These are phyloP conservation scores for Lycocorax pyrrhopterus DNA, from an alignment of 2,113 vertebrate species.

Conservation along the genomic window DNA sequence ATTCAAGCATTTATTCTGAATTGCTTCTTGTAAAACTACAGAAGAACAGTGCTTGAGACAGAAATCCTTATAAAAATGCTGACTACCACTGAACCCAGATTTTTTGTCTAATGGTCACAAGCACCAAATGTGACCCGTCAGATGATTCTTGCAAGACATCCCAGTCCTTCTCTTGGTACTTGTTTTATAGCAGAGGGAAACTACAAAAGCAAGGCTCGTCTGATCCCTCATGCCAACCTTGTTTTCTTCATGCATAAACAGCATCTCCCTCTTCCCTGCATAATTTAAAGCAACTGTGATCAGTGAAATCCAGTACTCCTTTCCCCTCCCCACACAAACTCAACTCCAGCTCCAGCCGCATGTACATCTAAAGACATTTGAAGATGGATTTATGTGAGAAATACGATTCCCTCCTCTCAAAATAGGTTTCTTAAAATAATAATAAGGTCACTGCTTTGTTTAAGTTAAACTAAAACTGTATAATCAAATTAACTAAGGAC, in stretches of 20 bases:
- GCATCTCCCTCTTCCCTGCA: not conserved
- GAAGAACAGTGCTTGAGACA: not conserved
- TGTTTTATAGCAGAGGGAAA: not conserved
- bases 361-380: not conserved
- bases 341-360: not conserved
- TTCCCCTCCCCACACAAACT: not conserved
- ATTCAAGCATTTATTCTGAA: not conserved
- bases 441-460: constrained; percentile 10
- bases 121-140: not conserved
- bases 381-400: constrained; percentile 28
- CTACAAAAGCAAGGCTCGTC: not conserved
- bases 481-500: constrained; percentile 28
- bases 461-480: not conserved
- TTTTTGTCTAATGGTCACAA: not conserved
- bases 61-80: not conserved
- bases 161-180: not conserved
- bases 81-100: not conserved
- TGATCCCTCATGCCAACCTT: not conserved
- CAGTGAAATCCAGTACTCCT: not conserved
- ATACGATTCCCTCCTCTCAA: not conserved
- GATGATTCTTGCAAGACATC: not conserved
- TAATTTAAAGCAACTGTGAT: constrained; percentile 33
- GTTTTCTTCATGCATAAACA: not conserved
- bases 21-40: not conserved
- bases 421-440: constrained; percentile 37